phyloP scores from a whole-genome alignment of 2,113 vertebrate species.

The Ammodytes marinus region DNA sequence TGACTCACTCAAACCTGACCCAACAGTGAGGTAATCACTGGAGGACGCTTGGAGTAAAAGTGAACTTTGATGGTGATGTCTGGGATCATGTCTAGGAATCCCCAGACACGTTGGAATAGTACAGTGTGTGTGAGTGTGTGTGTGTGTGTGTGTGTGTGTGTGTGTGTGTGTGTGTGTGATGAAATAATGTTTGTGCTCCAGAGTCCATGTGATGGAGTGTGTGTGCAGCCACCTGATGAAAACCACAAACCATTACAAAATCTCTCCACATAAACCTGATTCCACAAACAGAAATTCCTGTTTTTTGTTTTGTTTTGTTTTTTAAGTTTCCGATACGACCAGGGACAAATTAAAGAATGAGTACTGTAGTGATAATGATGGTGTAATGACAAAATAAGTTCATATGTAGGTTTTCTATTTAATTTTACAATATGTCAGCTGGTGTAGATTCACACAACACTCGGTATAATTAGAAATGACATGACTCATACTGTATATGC shows the following conservation, averaged over 20 bases:
- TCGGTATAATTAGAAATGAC: neutral
- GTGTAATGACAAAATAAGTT: neutral
- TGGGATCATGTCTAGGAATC: conserved; percentile 73
- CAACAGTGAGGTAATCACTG: conserved; percentile 74
- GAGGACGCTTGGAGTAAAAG: conserved; percentile 69
- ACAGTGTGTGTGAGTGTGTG: conserved; percentile 30
- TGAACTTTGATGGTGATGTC: conserved; percentile 70
- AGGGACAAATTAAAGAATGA: neutral
- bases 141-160: conserved; percentile 25
- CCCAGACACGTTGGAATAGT: conserved; percentile 64
- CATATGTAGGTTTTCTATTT: neutral
- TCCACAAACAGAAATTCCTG: conserved; percentile 21
- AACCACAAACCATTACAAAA: conserved; percentile 39
- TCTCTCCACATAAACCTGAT: conserved; percentile 44
- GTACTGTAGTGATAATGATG: neutral
- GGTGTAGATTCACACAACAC: neutral
- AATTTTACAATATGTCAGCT: neutral
- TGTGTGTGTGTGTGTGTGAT: conserved; percentile 2
- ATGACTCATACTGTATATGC: neutral
- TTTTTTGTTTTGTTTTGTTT: neutral
- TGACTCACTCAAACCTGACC: conserved; percentile 80
- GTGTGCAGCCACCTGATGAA: conserved; percentile 18
- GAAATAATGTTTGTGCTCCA: conserved; percentile 35
- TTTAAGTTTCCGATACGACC: neutral
- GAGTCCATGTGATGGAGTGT: conserved; percentile 31